Percentiles rank a stretch among this genome's conserved stretches.
Evolutionary conservation across 1,140 invertebrate species (phyloP).

Genomic region (Dendrolimus punctatus): DNA sequence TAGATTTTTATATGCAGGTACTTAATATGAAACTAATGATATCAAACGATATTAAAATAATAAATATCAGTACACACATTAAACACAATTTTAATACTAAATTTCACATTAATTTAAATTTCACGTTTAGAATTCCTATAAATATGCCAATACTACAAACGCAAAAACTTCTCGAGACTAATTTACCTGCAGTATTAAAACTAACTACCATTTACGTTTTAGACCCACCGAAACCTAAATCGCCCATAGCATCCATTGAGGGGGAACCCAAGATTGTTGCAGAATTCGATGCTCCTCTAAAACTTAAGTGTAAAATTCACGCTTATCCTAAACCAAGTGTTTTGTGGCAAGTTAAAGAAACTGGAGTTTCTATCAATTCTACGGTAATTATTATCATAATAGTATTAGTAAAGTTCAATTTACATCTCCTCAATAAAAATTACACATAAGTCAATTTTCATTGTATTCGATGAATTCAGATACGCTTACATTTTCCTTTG

Average conservation of each 20-base stretch:
- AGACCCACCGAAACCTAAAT: constrained; percentile 9
- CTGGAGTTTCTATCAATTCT: constrained; percentile 3
- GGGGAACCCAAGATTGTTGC: constrained; percentile 11
- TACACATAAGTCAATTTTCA: neutral
- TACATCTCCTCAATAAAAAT: constrained; percentile 1
- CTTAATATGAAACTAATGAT: no score
- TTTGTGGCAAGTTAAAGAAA: constrained; percentile 21
- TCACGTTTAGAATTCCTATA: no score
- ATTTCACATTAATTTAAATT: no score
- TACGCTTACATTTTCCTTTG: no score
- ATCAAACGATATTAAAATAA: no score
- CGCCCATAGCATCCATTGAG: constrained; percentile 18
- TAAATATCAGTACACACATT: no score
- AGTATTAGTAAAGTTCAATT: neutral
- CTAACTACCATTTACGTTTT: constrained; percentile 2
- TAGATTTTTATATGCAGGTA: no score
- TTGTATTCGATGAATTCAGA: no score
- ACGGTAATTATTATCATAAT: constrained; percentile 14
- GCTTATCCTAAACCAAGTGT: constrained; percentile 31
- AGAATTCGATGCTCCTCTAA: constrained; percentile 15
- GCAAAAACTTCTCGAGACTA: no score
- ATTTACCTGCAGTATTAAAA: no score
- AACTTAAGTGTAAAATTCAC: constrained; percentile 28
- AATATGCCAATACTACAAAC: no score
- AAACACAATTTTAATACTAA: no score